Evolutionary conservation across 2,888 invertebrate species (phyloP).

Genomic region (Pyrrhosoma nymphula): DNA sequence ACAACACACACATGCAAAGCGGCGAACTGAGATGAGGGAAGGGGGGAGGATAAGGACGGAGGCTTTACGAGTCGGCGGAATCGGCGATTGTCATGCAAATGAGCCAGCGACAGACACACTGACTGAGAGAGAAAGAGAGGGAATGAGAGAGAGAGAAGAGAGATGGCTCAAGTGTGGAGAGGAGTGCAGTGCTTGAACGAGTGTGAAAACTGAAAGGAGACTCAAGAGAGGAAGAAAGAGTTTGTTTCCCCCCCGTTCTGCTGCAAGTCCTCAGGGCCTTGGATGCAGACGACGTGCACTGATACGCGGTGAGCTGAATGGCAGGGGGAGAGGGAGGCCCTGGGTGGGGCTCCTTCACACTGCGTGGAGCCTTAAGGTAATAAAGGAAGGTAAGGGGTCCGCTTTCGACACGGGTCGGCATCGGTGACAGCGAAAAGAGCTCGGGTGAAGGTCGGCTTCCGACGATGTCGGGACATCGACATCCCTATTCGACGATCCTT

Average conservation of each 20-base stretch:
- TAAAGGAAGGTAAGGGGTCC: not conserved
- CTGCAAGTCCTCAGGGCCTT: not conserved
- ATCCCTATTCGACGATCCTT: not conserved
- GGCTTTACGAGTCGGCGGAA: slow-evolving; percentile 19
- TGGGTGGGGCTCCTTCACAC: not conserved
- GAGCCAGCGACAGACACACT: not conserved
- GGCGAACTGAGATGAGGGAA: not conserved
- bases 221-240: not conserved
- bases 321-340: not conserved
- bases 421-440: not conserved
- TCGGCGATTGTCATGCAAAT: slow-evolving; percentile 62
- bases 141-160: not conserved
- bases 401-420: not conserved
- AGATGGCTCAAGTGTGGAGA: not conserved
- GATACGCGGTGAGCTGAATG: not conserved
- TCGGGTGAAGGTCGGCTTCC: not conserved
- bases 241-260: not conserved
- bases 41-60: not conserved
- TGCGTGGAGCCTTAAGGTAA: not conserved
- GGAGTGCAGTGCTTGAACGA: not conserved
- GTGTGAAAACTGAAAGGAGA: not conserved
- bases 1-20: not conserved
- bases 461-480: not conserved
- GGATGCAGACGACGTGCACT: slow-evolving; percentile 22
- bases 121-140: not conserved